phyloP scores from a whole-genome alignment of 2,797 vertebrate genomes.

The Propithecus deckenii region DNA sequence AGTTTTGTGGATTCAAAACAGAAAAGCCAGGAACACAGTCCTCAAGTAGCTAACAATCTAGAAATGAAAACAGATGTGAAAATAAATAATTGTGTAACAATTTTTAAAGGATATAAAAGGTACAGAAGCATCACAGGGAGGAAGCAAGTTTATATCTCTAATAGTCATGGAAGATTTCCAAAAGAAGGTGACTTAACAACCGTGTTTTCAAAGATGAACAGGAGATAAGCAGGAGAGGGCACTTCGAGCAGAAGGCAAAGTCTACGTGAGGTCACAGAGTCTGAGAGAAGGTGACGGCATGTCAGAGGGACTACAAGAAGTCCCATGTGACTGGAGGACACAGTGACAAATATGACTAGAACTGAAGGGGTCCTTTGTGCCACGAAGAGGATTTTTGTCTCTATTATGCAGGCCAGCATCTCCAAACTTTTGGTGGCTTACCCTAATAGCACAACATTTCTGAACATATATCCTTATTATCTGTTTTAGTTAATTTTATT shows the following conservation, averaged over 20 bases:
- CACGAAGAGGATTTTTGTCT: not conserved
- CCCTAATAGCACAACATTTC: not conserved
- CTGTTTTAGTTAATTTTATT: not conserved
- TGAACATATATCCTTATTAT: not conserved
- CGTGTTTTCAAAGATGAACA: not conserved
- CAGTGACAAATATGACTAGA: not conserved
- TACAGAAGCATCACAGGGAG: not conserved
- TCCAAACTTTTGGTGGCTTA: not conserved
- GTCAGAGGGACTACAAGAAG: not conserved
- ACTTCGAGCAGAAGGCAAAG: not conserved
- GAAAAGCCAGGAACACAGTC: not conserved
- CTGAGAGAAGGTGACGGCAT: not conserved
- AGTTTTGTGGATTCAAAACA: not conserved
- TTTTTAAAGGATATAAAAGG: not conserved
- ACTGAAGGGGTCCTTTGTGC: not conserved
- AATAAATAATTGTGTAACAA: not conserved
- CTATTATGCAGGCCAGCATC: not conserved
- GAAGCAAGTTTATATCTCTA: not conserved
- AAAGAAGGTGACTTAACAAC: not conserved
- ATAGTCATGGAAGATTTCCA: not conserved
- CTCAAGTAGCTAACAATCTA: not conserved
- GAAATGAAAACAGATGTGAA: not conserved
- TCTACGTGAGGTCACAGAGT: not conserved
- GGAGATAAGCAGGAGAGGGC: not conserved
- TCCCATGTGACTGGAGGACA: not conserved